phyloP scores from a whole-genome alignment of 2,797 vertebrate genomes.

The Periophthalmus magnuspinnatus region DNA sequence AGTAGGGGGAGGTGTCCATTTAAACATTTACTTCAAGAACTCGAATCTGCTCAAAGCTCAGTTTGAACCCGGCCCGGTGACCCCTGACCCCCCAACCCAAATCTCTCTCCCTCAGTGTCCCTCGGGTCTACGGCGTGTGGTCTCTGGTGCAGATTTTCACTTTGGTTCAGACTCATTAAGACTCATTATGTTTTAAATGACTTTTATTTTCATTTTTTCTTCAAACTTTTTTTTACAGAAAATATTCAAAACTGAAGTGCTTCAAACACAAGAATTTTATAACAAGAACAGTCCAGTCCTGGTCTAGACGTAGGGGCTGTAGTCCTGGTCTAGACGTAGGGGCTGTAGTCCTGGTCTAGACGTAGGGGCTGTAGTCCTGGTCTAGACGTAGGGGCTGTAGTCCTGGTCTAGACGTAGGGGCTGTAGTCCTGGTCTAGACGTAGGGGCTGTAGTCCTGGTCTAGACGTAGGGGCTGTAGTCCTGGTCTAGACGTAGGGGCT shows the following conservation, averaged over 20 bases:
- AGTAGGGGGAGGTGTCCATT: no score
- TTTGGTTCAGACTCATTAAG: not conserved
- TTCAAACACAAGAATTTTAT: not conserved
- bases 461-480: not conserved
- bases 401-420: not conserved
- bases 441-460: not conserved
- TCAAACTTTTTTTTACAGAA: not conserved
- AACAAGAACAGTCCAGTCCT: not conserved
- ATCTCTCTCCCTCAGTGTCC: not conserved
- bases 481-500: not conserved
- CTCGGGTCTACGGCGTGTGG: no score
- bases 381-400: no score
- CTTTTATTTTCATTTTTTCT: not conserved
- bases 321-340: not conserved
- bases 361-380: not conserved
- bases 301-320: not conserved
- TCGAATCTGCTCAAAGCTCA: no score
- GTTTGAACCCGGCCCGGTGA: no score
- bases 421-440: not conserved
- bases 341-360: not conserved
- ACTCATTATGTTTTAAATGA: not conserved
- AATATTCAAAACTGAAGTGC: not conserved
- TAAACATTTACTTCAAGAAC: no score
- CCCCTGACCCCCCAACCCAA: no score
- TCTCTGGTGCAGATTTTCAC: no score